Conservation (phyloP, 2,888 invertebrate genomes). For the Spisula solida region DNA sequence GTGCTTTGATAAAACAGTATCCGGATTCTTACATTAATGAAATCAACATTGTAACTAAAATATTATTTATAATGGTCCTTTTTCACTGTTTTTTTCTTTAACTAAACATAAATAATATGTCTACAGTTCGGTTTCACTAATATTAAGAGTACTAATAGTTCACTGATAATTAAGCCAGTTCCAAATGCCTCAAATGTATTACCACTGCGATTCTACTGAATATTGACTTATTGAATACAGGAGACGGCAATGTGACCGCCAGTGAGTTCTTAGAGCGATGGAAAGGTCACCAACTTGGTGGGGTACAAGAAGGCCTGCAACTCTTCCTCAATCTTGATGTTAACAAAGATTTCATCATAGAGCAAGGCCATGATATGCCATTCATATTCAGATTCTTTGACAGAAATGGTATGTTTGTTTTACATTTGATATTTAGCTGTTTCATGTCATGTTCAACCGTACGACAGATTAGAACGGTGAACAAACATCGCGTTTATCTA, state of each 20-base stretch:
- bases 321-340: constrained; percentile 70
- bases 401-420: constrained; percentile 54
- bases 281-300: constrained; percentile 55
- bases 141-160: too few relatives aligned
- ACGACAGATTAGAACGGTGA: too few relatives aligned
- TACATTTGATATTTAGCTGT: neutral
- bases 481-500: too few relatives aligned
- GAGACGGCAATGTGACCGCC: constrained; percentile 48
- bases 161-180: too few relatives aligned
- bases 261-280: constrained; percentile 63
- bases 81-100: too few relatives aligned
- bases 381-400: constrained; percentile 69
- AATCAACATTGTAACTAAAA: too few relatives aligned
- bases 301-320: constrained; percentile 57
- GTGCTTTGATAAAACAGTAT: too few relatives aligned
- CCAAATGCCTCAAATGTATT: neutral
- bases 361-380: constrained; percentile 56
- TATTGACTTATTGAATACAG: constrained; percentile 40
- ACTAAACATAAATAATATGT: too few relatives aligned
- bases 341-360: constrained; percentile 61
- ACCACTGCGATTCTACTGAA: neutral
- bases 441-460: too few relatives aligned
- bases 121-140: too few relatives aligned
- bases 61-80: too few relatives aligned
- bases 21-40: too few relatives aligned